Evolutionary conservation across 37 sponge, comb jelly and placozoan species (phyloP).

Genomic region (Dysidea cf. avara): DNA sequence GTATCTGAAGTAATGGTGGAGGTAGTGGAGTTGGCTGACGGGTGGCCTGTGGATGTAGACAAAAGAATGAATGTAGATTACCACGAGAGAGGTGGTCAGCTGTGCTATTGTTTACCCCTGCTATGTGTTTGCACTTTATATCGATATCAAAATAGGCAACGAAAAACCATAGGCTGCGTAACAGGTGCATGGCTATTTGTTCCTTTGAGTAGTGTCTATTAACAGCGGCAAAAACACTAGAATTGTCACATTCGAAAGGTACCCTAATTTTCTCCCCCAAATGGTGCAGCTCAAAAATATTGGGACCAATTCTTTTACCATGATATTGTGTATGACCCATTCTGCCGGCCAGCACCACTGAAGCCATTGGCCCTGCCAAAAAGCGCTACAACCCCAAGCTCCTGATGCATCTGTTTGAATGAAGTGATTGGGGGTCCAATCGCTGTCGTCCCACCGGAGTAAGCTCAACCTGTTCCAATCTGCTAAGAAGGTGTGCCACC

Average conservation of each 20-base stretch:
- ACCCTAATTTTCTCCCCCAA: constrained; percentile 11
- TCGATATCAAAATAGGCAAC: too few species aligned
- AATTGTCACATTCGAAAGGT: constrained; percentile 8
- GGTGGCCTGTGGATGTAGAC: constrained; percentile 13
- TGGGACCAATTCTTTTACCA: constrained; percentile 26
- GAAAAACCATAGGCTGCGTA: constrained; percentile 16
- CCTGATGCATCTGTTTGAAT: too few species aligned
- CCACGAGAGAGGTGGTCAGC: too few species aligned
- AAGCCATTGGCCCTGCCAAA: too few species aligned
- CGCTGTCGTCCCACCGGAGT: too few species aligned
- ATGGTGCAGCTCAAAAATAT: constrained; percentile 6
- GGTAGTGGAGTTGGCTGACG: constrained; percentile 3
- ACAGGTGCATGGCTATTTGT: constrained; percentile 3
- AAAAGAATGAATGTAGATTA: too few species aligned
- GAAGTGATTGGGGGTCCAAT: too few species aligned
- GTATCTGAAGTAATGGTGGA: constrained; percentile 1
- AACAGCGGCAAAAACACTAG: background rate
- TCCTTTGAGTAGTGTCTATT: background rate
- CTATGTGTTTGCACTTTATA: constrained; percentile 3
- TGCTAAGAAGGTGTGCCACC: too few species aligned
- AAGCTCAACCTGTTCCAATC: too few species aligned
- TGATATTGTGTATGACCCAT: too few species aligned
- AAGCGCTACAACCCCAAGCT: too few species aligned
- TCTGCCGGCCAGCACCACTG: too few species aligned
- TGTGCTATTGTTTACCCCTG: background rate